Evolutionary conservation across 2,113 vertebrate species (phyloP).

Genomic region (Aphyosemion australe): DNA sequence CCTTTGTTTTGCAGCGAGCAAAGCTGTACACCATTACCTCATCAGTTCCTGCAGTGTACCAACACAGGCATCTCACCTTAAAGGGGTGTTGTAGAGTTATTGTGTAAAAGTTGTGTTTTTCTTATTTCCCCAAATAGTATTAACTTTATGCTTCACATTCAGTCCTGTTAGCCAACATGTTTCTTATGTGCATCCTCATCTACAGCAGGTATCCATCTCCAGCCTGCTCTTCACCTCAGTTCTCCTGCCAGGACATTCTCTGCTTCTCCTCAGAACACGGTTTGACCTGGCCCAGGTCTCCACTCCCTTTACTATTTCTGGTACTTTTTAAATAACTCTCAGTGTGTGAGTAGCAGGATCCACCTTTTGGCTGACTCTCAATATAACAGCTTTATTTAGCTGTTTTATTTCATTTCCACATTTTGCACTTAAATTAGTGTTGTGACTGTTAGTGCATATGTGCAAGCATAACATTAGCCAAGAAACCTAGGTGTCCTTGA

Average conservation of each 20-base stretch:
- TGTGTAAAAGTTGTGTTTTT: too few relatives aligned
- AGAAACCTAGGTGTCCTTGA: slow-evolving; percentile 15
- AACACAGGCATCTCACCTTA: too few relatives aligned
- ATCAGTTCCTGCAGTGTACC: too few relatives aligned
- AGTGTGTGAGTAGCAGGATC: not conserved
- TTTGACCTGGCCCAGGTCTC: not conserved
- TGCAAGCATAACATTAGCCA: not conserved
- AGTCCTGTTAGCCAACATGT: too few relatives aligned
- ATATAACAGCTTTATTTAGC: not conserved
- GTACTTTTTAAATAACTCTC: not conserved
- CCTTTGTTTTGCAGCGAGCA: too few relatives aligned
- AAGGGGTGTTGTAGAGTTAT: too few relatives aligned
- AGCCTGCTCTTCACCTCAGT: not conserved
- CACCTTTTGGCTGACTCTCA: not conserved
- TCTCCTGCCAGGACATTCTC: not conserved
- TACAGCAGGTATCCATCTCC: too few relatives aligned
- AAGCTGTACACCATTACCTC: too few relatives aligned
- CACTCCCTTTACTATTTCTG: not conserved
- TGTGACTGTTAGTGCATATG: not conserved
- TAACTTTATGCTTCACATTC: not conserved
- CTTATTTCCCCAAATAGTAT: not conserved
- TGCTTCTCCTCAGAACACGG: not conserved
- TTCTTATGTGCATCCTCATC: too few relatives aligned
- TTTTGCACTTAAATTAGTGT: too few relatives aligned
- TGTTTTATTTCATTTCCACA: too few relatives aligned